phyloP scores from a whole-genome alignment of 2,888 invertebrate species.

The Adelphocoris suturalis region DNA sequence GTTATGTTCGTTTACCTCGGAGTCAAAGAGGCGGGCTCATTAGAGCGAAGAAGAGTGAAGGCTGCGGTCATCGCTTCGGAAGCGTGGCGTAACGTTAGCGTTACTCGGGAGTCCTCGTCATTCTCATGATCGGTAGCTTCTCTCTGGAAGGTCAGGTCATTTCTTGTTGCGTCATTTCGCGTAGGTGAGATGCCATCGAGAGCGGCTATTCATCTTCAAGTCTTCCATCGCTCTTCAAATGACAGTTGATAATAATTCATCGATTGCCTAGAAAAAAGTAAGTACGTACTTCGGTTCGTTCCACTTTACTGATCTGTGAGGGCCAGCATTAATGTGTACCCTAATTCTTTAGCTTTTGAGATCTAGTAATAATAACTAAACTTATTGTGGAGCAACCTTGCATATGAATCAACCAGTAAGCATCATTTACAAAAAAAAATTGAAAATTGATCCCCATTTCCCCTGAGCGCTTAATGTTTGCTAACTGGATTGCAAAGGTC shows the following conservation, averaged over 20 bases:
- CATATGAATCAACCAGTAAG: no score
- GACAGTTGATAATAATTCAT: not conserved
- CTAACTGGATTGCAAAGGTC: no score
- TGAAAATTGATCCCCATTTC: no score
- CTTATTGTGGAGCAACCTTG: no score
- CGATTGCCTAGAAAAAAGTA: not conserved
- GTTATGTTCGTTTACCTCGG: slow-evolving; percentile 16
- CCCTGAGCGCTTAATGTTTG: no score
- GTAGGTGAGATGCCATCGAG: slow-evolving; percentile 42
- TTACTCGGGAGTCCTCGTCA: slow-evolving; percentile 25
- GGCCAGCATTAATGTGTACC: no score
- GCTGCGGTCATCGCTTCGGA: slow-evolving; percentile 30
- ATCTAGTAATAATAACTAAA: no score
- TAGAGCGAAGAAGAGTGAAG: slow-evolving; percentile 8
- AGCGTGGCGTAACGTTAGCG: not conserved
- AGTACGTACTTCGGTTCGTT: not conserved
- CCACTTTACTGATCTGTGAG: no score
- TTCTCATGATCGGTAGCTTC: slow-evolving; percentile 32
- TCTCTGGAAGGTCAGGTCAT: slow-evolving; percentile 23
- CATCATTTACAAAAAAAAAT: no score
- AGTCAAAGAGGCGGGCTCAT: not conserved
- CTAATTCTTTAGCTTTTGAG: no score
- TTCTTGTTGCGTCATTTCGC: slow-evolving; percentile 31
- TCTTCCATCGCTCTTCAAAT: not conserved
- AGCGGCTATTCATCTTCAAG: not conserved